Conservation (phyloP, 2,888 invertebrate species). For the Atrina japonica region DNA sequence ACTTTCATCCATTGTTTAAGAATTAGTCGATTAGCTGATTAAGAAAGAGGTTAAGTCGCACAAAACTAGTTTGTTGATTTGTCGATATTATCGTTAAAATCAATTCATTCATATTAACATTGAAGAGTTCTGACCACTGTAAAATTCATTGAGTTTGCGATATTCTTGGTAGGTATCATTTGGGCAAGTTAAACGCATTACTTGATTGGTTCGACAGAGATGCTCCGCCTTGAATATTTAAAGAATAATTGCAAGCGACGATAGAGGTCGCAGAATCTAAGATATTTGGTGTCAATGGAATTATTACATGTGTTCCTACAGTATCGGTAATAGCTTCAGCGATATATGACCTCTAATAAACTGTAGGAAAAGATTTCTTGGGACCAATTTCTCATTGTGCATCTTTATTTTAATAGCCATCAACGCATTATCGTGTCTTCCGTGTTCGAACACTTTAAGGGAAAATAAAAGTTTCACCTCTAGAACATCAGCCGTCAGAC, state of each 20-base stretch:
- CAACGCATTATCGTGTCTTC: too few species aligned
- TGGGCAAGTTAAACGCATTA: slow-evolving; percentile 5
- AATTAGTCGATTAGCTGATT: too few species aligned
- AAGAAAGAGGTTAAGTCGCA: too few species aligned
- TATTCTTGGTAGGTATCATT: slow-evolving; percentile 1
- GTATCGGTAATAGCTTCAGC: slow-evolving; percentile 11
- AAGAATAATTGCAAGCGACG: slow-evolving; percentile 30
- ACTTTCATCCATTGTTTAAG: too few species aligned
- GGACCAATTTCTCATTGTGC: slow-evolving; percentile 11
- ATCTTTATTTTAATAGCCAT: slow-evolving; percentile 10
- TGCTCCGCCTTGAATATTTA: slow-evolving; percentile 24
- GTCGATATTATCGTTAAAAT: too few species aligned
- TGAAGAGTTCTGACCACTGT: slow-evolving; percentile 15
- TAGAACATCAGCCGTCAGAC: too few species aligned
- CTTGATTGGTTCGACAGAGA: slow-evolving; percentile 13
- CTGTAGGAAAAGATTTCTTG: neutral
- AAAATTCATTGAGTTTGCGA: slow-evolving; percentile 14
- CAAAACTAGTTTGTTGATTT: too few species aligned
- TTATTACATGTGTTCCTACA: slow-evolving; percentile 25
- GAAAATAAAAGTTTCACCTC: too few species aligned
- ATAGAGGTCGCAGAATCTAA: slow-evolving; percentile 10
- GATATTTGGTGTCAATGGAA: slow-evolving; percentile 26
- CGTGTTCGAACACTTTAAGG: too few species aligned
- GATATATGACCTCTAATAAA: slow-evolving; percentile 12
- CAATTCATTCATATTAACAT: slow-evolving; percentile 22